Evolutionary conservation across 2,113 vertebrate genomes (phyloP), one percentile per base, ranked within the genome.

Genomic region (Solea senegalensis): DNA sequence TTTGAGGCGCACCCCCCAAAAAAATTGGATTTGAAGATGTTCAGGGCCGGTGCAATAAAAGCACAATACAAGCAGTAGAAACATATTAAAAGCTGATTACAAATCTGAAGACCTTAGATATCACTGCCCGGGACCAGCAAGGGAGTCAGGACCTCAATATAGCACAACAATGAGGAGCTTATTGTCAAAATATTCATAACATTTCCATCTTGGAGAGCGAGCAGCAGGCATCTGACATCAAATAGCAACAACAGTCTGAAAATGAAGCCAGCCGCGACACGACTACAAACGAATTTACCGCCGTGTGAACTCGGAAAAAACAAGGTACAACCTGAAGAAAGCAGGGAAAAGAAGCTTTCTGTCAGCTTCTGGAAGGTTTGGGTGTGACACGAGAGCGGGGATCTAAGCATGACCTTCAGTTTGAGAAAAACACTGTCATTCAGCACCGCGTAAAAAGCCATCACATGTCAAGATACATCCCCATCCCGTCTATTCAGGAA

Each of bases 391-490:
- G 3, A 40, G 39, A 3, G 15, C 53, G 59, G 49, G 13, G 71
- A 78, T 76, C 49, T 57, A 49, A 69, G 66, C 63, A 27, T 51
- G 70, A 88, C 84, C 86, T 88, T 79, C 82, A 83, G 53, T 74
- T 74, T 75, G 49, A 76, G 70, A 76, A 13, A 82, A 78, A 81
- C 55, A 43, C 69, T 74, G 74, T 84, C 79, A 65, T 56, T 74
- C 60, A 75, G 75, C 27, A 9, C 65, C 3, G 9, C 74, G 46
- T 79, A 65, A 77, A 81, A 81, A 74, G 72, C 64, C 80, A 65
- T 77, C 79, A 73, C 57, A 65, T 64, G 76, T 78, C 80, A 81
- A 9, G 28, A 65, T 15, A 45, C 57, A 67, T 81, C 50, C 21
- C 21, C 21, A 21, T 48, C 60, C 62, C 28, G 57, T 73, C 66